These are phyloP conservation scores for Felis catus DNA, from an alignment of 2,113 vertebrate species.

Conservation along the genomic window DNA sequence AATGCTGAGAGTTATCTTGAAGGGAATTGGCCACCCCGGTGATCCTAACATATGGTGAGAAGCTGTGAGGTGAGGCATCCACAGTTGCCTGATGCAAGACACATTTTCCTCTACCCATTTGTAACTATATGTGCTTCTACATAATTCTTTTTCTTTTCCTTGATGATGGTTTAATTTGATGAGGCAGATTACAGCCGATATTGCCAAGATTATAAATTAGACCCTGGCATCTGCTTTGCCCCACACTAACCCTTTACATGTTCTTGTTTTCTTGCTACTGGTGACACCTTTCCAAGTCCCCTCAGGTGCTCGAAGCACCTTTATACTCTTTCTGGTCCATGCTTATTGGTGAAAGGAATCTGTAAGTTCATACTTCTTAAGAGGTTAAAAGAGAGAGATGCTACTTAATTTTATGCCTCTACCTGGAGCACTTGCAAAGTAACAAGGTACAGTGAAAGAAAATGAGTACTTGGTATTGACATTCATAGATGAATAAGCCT, in stretches of 20 bases:
- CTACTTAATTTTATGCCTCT: not conserved
- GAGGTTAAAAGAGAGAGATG: not conserved
- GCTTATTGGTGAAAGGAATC: not conserved
- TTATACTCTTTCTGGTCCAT: not conserved
- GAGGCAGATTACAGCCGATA: not conserved
- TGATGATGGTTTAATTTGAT: conserved; percentile 41
- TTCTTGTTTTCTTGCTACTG: not conserved
- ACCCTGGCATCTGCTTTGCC: not conserved
- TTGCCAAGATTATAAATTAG: conserved; percentile 37
- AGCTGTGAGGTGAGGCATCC: conserved; percentile 10
- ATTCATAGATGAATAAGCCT: not conserved
- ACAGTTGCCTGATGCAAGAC: not conserved
- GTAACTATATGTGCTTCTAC: not conserved
- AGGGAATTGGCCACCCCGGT: not conserved
- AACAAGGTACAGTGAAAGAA: not conserved
- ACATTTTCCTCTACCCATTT: not conserved
- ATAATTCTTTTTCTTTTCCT: not conserved
- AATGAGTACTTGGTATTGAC: not conserved
- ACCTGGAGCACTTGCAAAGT: not conserved
- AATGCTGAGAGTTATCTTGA: not conserved
- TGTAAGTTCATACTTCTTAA: not conserved
- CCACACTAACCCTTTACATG: not conserved
- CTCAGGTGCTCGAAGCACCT: not conserved
- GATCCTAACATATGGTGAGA: not conserved
- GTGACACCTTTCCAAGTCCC: not conserved